Percentiles rank a stretch among this genome's conserved stretches.
These are phyloP conservation scores for Fragum sueziense DNA, from an alignment of 2,888 invertebrate species.

Conservation along the genomic window DNA sequence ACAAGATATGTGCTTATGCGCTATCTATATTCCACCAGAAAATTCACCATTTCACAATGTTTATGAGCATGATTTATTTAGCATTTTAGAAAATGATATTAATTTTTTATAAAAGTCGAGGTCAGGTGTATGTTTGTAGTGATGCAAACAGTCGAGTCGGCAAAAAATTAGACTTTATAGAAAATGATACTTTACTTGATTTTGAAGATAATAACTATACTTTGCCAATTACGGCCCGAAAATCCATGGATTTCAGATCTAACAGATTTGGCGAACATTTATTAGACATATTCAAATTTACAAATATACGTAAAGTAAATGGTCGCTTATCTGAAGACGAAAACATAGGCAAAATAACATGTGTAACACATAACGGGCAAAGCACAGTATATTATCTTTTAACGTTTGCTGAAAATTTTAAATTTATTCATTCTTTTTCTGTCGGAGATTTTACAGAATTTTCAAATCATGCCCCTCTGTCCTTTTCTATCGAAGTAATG, in stretches of 20 bases:
- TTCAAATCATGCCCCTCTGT: constrained; percentile 17
- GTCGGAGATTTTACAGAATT: constrained; percentile 2
- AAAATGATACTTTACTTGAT: neutral
- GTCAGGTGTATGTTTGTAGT: constrained; percentile 32
- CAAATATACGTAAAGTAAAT: constrained; percentile 14
- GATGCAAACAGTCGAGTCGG: constrained; percentile 36
- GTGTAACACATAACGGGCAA: constrained; percentile 22
- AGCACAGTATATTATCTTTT: constrained; percentile 21
- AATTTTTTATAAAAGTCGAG: constrained; percentile 17
- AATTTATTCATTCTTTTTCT: neutral
- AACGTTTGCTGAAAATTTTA: neutral
- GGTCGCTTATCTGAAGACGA: neutral
- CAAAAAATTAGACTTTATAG: neutral
- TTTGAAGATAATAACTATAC: neutral
- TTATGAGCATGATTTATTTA: constrained; percentile 30
- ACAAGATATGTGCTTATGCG: neutral
- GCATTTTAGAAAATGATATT: constrained; percentile 24
- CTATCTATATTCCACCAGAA: constrained; percentile 20
- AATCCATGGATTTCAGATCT: neutral
- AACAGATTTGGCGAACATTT: constrained; percentile 25
- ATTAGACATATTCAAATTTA: constrained; percentile 25
- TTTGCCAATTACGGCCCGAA: neutral
- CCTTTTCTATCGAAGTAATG: neutral
- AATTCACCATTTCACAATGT: constrained; percentile 29
- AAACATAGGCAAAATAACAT: neutral